These are phyloP conservation scores for Strigops habroptila DNA, from an alignment of 2,113 vertebrate genomes.

Conservation along the genomic window DNA sequence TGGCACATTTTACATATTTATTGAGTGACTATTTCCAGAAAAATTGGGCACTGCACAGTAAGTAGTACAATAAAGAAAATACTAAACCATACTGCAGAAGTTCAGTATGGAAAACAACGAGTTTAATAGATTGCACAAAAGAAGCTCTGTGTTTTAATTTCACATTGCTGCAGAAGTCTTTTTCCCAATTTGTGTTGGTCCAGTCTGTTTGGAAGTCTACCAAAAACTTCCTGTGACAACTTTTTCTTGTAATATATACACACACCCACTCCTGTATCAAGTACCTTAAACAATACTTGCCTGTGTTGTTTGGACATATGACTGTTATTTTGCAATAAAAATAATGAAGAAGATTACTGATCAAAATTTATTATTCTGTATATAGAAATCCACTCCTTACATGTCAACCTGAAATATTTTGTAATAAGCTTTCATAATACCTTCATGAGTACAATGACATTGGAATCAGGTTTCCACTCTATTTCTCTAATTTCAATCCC, in stretches of 20 bases:
- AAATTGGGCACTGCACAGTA: neutral
- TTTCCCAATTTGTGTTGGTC: neutral
- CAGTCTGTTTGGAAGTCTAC: neutral
- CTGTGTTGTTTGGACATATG: neutral
- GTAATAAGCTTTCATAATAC: neutral
- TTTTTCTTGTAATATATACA: neutral
- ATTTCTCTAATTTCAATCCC: neutral
- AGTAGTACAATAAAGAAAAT: neutral
- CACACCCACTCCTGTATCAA: neutral
- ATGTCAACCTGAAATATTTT: neutral
- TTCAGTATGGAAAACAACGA: neutral
- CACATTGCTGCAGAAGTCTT: neutral
- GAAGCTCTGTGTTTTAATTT: fast-evolving
- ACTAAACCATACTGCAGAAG: neutral
- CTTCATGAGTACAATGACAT: neutral
- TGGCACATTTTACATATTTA: neutral
- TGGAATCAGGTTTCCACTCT: neutral
- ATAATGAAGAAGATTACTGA: neutral
- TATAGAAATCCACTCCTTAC: neutral
- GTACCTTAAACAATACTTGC: neutral
- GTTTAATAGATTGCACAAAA: neutral
- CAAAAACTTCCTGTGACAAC: neutral
- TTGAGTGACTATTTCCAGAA: neutral
- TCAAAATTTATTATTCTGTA: neutral
- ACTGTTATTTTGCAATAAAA: neutral